These are phyloP conservation scores for Tachycineta bicolor DNA, from an alignment of 2,113 vertebrate species.

Conservation along the genomic window DNA sequence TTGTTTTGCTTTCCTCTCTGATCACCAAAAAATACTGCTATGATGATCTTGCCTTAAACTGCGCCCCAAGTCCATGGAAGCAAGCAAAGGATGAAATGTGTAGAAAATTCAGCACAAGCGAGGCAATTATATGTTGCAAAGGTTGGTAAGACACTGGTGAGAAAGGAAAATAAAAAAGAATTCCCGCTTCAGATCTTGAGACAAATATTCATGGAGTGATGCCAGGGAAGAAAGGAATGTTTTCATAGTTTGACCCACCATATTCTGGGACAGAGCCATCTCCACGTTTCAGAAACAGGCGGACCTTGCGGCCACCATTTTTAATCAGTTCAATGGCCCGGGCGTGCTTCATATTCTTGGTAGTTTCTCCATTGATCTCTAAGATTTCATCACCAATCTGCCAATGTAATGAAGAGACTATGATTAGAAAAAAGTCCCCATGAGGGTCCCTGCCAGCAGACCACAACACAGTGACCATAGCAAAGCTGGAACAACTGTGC, in stretches of 20 bases:
- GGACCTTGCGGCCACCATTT: conserved; percentile 92
- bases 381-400: conserved; percentile 98
- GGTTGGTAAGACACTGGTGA: conserved; percentile 86
- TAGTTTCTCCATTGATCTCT: conserved; percentile 98
- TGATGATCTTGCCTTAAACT: conserved; percentile 77
- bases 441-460: background rate
- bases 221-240: conserved; percentile 97
- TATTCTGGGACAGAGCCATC: conserved; percentile 99
- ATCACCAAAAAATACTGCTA: conserved; percentile 80
- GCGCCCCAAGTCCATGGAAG: conserved; percentile 80
- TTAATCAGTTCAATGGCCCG: conserved; percentile 99
- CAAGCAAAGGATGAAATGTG: conserved; percentile 83
- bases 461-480: background rate
- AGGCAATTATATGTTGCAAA: conserved; percentile 83
- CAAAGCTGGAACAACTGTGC: background rate
- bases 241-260: conserved; percentile 99
- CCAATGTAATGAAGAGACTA: background rate
- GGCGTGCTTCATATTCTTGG: conserved; percentile 98
- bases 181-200: conserved; percentile 82
- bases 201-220: conserved; percentile 94
- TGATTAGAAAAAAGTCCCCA: background rate
- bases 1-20: conserved; percentile 75
- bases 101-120: conserved; percentile 84
- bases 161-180: conserved; percentile 79
- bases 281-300: conserved; percentile 95